phyloP scores from a whole-genome alignment of 2,113 vertebrate species.

The Campylorhamphus procurvoides region DNA sequence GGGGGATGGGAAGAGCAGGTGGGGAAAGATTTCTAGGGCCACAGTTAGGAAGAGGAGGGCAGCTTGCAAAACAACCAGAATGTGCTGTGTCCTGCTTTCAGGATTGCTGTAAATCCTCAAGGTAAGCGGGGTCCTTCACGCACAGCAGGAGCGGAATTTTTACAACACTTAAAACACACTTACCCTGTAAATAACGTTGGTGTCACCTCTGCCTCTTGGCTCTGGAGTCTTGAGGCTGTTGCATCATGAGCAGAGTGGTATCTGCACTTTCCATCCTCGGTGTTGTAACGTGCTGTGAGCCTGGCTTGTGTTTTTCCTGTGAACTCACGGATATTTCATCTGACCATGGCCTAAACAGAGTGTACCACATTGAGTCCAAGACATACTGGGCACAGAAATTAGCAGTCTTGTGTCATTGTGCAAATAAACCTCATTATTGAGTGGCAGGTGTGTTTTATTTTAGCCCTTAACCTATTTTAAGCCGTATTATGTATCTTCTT shows the following conservation, averaged over 20 bases:
- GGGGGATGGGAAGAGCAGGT: slow-evolving; percentile 23
- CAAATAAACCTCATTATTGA: background rate
- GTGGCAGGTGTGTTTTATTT: background rate
- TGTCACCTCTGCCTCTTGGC: background rate
- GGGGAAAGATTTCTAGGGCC: background rate
- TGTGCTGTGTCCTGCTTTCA: slow-evolving; percentile 8
- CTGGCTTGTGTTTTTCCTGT: background rate
- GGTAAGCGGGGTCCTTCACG: background rate
- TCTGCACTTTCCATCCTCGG: background rate
- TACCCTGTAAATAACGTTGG: background rate
- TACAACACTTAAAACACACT: background rate
- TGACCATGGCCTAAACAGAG: background rate
- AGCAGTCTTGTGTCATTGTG: background rate
- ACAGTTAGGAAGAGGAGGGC: background rate
- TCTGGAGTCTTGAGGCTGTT: background rate
- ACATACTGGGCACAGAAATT: background rate
- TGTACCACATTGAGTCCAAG: background rate
- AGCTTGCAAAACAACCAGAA: slow-evolving; percentile 17
- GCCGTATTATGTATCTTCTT: background rate
- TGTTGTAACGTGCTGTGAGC: background rate
- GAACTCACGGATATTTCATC: background rate
- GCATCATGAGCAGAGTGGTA: background rate
- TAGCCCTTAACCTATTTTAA: background rate
- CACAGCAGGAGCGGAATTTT: background rate
- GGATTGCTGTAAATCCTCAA: background rate